phyloP scores from a whole-genome alignment of 2,888 invertebrate species.

The Notodonta ziczac region DNA sequence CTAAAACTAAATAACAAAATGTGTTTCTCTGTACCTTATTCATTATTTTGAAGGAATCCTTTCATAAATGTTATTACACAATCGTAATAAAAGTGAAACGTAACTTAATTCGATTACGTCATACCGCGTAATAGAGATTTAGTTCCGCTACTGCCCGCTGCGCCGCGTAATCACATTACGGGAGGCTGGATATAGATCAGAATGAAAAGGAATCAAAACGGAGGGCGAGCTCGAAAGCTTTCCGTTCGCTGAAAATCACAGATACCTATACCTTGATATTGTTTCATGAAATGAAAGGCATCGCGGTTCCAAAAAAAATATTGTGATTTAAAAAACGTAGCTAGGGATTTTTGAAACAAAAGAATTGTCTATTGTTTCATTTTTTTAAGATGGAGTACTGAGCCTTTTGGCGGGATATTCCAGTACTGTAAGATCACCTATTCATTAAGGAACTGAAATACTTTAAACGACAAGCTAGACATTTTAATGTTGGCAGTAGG shows the following conservation, averaged over 20 bases:
- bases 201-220: constrained; percentile 41
- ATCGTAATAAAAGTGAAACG: constrained; percentile 6
- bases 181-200: constrained; percentile 38
- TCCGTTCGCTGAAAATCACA: constrained; percentile 52
- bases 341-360: constrained; percentile 39
- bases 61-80: background rate
- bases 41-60: too few relatives aligned
- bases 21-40: too few relatives aligned
- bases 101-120: constrained; percentile 38
- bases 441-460: too few relatives aligned
- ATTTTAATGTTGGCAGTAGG: too few relatives aligned
- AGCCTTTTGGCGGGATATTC: too few relatives aligned
- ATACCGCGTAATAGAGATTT: constrained; percentile 38
- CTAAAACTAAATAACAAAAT: too few relatives aligned
- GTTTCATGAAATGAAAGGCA: constrained; percentile 42
- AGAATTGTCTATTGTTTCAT: constrained; percentile 31
- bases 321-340: constrained; percentile 34
- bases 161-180: constrained; percentile 48
- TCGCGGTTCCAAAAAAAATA: constrained; percentile 30
- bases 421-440: too few relatives aligned
- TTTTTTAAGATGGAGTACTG: constrained; percentile 14
- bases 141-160: constrained; percentile 42
- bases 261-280: constrained; percentile 35
- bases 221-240: constrained; percentile 38
- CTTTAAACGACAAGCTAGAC: too few relatives aligned